phyloP scores from a whole-genome alignment of 2,113 vertebrate species.

The Coptodon rendalli region DNA sequence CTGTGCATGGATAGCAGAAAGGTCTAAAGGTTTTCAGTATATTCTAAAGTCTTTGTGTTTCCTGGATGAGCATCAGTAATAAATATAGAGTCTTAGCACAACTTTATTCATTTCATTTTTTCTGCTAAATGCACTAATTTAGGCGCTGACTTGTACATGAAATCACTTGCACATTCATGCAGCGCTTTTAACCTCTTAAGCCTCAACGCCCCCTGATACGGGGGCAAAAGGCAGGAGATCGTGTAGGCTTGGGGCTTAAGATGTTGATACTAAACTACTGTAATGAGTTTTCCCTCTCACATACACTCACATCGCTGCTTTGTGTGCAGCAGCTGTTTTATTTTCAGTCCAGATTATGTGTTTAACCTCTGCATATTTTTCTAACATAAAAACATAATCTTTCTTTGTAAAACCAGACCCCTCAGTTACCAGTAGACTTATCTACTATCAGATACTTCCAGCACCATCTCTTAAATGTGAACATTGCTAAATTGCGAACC shows the following conservation, averaged over 20 bases:
- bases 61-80: not conserved
- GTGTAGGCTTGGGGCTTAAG: too few species aligned
- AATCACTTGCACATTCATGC: not conserved
- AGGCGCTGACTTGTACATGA: not conserved
- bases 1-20: not conserved
- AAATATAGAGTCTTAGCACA: not conserved
- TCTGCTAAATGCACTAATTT: not conserved
- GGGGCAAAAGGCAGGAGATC: too few species aligned
- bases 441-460: not conserved
- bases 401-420: not conserved
- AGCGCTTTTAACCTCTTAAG: not conserved
- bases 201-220: too few species aligned
- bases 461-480: not conserved
- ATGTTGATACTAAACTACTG: not conserved
- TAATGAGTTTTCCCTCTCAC: not conserved
- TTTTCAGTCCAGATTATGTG: not conserved
- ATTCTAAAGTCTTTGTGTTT: not conserved
- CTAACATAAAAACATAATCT: not conserved
- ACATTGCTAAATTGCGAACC: not conserved
- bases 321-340: not conserved
- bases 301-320: not conserved
- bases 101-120: not conserved
- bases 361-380: not conserved
- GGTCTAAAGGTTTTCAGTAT: not conserved
- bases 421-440: not conserved